Evolutionary conservation across 2,113 vertebrate genomes (phyloP).

Genomic region (Naja naja): DNA sequence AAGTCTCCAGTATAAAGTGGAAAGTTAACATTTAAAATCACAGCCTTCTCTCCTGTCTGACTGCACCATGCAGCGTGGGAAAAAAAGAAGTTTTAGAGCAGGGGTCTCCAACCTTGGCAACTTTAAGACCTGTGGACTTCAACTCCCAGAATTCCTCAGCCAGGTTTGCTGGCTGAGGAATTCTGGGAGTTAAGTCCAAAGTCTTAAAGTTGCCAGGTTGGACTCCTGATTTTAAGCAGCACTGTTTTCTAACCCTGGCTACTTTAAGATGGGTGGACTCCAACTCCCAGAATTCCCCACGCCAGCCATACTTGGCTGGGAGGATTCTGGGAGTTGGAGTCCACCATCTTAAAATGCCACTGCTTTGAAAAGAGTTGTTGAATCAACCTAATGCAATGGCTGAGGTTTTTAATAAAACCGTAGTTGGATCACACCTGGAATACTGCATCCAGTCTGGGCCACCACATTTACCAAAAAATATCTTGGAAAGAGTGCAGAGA

Average conservation of each 20-base stretch:
- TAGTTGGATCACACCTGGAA: too few relatives aligned
- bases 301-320: background rate
- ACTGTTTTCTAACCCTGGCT: background rate
- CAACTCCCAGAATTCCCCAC: background rate
- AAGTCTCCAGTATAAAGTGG: background rate
- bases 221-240: background rate
- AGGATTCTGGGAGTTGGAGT: background rate
- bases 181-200: background rate
- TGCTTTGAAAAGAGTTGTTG: background rate
- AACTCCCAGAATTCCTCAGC: too few relatives aligned
- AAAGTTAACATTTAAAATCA: background rate
- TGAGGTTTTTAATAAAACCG: too few relatives aligned
- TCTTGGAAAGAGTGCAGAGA: too few relatives aligned
- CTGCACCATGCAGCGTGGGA: rapidly evolving
- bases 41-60: background rate
- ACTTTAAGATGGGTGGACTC: background rate
- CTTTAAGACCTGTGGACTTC: too few relatives aligned
- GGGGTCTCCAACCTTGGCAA: background rate
- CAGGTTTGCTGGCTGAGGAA: background rate
- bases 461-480: too few relatives aligned
- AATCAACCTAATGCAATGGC: too few relatives aligned
- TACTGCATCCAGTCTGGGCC: too few relatives aligned
- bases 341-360: background rate
- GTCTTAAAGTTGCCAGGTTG: background rate
- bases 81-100: background rate